phyloP scores from a whole-genome alignment of 2,797 vertebrate species.

The Gadopsis marmoratus region DNA sequence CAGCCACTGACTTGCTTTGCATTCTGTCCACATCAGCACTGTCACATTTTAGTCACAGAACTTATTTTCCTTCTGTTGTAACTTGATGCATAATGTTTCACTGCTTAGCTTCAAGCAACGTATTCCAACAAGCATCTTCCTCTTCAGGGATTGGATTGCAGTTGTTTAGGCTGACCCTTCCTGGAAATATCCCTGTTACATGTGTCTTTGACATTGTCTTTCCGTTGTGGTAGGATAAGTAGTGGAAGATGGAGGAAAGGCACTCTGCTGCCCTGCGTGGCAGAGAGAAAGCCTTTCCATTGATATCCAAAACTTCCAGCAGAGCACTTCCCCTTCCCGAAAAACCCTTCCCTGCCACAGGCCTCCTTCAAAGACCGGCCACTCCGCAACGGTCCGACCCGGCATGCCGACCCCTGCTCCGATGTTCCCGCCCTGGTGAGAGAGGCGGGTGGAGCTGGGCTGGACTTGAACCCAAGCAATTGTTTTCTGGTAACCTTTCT shows the following conservation, averaged over 20 bases:
- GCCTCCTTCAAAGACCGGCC: slow-evolving; percentile 77
- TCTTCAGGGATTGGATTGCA: slow-evolving; percentile 32
- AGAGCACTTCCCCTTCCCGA: slow-evolving; percentile 77
- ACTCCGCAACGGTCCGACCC: slow-evolving; percentile 56
- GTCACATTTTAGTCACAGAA: neutral
- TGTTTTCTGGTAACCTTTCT: slow-evolving; percentile 74
- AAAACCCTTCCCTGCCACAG: slow-evolving; percentile 60
- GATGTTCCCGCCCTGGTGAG: slow-evolving; percentile 70
- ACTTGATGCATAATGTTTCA: neutral
- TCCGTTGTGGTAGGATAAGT: slow-evolving; percentile 56
- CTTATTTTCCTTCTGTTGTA: slow-evolving; percentile 11
- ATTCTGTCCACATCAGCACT: slow-evolving; percentile 6
- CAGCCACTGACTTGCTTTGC: neutral
- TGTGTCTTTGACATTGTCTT: slow-evolving; percentile 71
- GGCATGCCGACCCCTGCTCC: slow-evolving; percentile 75
- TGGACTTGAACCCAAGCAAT: slow-evolving; percentile 70
- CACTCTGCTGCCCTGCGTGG: slow-evolving; percentile 33
- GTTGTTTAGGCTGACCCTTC: slow-evolving; percentile 56
- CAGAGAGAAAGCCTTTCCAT: slow-evolving; percentile 68
- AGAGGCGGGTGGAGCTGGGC: slow-evolving; percentile 64
- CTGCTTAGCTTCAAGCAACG: slow-evolving; percentile 10
- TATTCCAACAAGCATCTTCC: slow-evolving; percentile 21
- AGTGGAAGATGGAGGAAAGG: slow-evolving; percentile 62
- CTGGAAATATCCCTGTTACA: slow-evolving; percentile 67
- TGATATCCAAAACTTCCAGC: slow-evolving; percentile 72